Conservation (phyloP, 1,140 invertebrate species). For the Chironomus striatipennis region DNA sequence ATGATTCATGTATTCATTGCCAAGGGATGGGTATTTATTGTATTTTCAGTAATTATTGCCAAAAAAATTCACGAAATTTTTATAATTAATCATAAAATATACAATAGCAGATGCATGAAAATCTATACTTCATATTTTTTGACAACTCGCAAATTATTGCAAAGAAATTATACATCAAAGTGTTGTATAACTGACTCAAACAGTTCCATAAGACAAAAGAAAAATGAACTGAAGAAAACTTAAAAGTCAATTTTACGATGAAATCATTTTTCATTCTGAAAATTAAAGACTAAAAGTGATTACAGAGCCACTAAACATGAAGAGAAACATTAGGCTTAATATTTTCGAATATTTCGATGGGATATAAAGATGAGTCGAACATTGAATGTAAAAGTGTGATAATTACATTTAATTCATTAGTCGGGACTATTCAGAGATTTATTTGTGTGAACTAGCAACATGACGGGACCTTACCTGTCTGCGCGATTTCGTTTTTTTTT, state of each 20-base stretch:
- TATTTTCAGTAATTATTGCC: no score
- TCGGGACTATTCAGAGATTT: not conserved
- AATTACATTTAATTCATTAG: constrained; percentile 21
- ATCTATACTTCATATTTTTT: no score
- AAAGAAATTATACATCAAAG: no score
- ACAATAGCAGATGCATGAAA: no score
- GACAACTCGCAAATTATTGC: no score
- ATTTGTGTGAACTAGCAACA: not conserved
- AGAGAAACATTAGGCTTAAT: no score
- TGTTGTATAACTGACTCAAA: no score
- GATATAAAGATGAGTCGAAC: not conserved
- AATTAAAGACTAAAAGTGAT: not conserved
- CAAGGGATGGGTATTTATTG: no score
- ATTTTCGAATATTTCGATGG: not conserved
- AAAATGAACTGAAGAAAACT: constrained; percentile 7
- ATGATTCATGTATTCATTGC: no score
- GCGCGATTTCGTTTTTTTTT: not conserved
- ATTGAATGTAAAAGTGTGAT: constrained; percentile 17
- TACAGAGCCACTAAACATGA: no score
- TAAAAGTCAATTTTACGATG: not conserved
- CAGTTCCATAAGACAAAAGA: not conserved
- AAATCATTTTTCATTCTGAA: constrained; percentile 10
- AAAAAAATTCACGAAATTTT: no score
- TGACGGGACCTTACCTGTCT: not conserved
- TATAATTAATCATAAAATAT: no score